Evolutionary conservation across 1,140 invertebrate species (phyloP).

Genomic region (Melitaea cinxia): DNA sequence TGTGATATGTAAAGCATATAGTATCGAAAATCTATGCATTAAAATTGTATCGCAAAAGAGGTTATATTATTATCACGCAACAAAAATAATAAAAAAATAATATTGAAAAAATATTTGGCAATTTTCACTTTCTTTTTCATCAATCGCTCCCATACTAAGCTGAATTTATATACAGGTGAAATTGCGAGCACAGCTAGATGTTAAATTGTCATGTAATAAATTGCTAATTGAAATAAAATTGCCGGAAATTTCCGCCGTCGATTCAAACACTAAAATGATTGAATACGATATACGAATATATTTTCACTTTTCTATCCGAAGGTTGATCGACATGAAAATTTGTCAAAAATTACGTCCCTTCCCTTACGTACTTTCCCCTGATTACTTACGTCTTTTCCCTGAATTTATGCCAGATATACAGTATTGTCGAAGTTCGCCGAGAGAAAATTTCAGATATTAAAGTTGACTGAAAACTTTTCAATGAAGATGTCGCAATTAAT

Average conservation of each 20-base stretch:
- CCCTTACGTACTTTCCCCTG: too few species aligned
- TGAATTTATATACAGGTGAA: too few species aligned
- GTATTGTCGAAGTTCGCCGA: slow-evolving; percentile 53
- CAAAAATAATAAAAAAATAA: too few species aligned
- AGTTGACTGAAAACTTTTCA: slow-evolving; percentile 72
- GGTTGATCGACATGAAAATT: slow-evolving; percentile 53
- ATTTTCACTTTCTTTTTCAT: too few species aligned
- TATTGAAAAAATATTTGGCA: too few species aligned
- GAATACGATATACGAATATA: too few species aligned
- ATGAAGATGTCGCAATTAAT: slow-evolving; percentile 80
- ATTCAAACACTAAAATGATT: background rate
- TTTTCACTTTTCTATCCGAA: slow-evolving; percentile 12
- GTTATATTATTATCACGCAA: too few species aligned
- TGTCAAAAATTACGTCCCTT: slow-evolving; percentile 48
- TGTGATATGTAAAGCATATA: too few species aligned
- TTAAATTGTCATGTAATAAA: background rate
- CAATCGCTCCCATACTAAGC: too few species aligned
- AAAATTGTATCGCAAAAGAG: too few species aligned
- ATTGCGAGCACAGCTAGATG: too few species aligned
- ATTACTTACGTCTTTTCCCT: slow-evolving; percentile 40
- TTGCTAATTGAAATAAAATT: background rate
- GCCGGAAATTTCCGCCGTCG: background rate
- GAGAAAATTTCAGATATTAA: slow-evolving; percentile 72
- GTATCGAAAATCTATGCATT: too few species aligned
- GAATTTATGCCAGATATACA: slow-evolving; percentile 45